phyloP scores from a whole-genome alignment of 2,797 vertebrate species.

The Pipistrellus nathusii region DNA sequence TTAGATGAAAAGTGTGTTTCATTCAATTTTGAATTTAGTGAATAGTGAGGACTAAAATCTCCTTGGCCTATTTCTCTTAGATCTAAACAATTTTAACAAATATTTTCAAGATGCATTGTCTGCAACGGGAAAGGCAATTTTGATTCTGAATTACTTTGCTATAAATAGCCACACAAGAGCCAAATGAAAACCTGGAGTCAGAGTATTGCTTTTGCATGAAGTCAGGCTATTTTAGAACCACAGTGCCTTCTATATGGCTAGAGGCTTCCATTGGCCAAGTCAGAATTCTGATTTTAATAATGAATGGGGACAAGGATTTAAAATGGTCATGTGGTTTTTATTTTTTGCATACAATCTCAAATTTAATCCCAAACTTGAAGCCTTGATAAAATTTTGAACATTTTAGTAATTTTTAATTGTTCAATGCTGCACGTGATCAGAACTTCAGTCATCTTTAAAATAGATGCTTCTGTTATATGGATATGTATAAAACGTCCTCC shows the following conservation, averaged over 20 bases:
- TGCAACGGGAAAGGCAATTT: conserved; percentile 58
- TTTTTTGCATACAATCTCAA: conserved; percentile 54
- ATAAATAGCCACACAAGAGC: conserved; percentile 59
- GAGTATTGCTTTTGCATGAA: conserved; percentile 70
- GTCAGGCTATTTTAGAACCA: conserved; percentile 66
- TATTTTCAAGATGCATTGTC: conserved; percentile 72
- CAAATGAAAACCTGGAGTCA: conserved; percentile 72
- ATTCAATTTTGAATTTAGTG: conserved; percentile 56
- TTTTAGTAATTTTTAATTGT: conserved; percentile 81
- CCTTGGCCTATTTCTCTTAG: conserved; percentile 63
- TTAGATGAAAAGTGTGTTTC: not conserved
- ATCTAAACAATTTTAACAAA: conserved; percentile 69
- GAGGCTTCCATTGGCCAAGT: conserved; percentile 56
- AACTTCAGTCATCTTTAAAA: conserved; percentile 77
- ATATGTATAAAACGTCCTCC: conserved; percentile 59
- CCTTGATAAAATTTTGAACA: conserved; percentile 65
- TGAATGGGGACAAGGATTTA: conserved; percentile 61
- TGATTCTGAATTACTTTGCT: conserved; percentile 67
- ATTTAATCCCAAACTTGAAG: conserved; percentile 71
- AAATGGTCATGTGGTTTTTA: conserved; percentile 71
- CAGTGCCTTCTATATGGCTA: not conserved
- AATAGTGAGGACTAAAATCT: conserved; percentile 38
- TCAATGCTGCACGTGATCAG: conserved; percentile 70
- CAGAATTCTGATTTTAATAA: conserved; percentile 74
- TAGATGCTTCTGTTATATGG: conserved; percentile 72